Conservation (phyloP, 2,888 invertebrate genomes). For the Poecilus cupreus region DNA sequence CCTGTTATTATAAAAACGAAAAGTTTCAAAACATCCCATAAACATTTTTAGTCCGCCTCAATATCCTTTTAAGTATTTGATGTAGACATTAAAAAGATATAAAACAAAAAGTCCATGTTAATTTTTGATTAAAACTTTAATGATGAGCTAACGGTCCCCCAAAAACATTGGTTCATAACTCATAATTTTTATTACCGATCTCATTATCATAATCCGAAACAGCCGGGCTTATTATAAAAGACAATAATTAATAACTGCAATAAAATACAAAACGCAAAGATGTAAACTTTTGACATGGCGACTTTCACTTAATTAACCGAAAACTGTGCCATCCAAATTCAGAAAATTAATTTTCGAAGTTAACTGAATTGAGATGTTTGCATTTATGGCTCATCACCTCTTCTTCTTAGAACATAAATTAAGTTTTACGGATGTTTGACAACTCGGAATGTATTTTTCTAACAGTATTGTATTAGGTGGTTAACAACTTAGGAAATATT, state of each 20-base stretch:
- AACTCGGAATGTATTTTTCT: neutral
- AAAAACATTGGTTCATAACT: conserved; percentile 19
- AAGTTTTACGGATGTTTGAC: neutral
- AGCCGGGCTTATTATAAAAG: conserved; percentile 12
- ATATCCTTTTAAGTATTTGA: conserved; percentile 9
- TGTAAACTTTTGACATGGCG: conserved; percentile 27
- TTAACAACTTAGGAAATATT: neutral
- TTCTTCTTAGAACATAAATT: neutral
- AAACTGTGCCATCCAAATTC: neutral
- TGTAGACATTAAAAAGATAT: conserved; percentile 25
- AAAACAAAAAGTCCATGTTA: conserved; percentile 14
- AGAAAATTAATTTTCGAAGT: conserved; percentile 10
- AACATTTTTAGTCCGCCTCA: neutral
- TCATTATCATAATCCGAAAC: conserved; percentile 31
- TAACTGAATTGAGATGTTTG: conserved; percentile 20
- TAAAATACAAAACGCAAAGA: conserved; percentile 42
- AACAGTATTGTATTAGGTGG: neutral
- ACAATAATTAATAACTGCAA: conserved; percentile 40
- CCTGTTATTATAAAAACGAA: neutral
- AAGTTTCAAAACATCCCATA: conserved; percentile 15
- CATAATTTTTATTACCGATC: conserved; percentile 3
- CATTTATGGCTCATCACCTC: neutral
- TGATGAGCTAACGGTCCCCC: neutral
- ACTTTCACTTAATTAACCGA: conserved; percentile 33
- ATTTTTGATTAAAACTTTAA: conserved; percentile 32